These are phyloP conservation scores for Sebastes cheni DNA, from an alignment of 2,797 vertebrate species.

Conservation along the genomic window DNA sequence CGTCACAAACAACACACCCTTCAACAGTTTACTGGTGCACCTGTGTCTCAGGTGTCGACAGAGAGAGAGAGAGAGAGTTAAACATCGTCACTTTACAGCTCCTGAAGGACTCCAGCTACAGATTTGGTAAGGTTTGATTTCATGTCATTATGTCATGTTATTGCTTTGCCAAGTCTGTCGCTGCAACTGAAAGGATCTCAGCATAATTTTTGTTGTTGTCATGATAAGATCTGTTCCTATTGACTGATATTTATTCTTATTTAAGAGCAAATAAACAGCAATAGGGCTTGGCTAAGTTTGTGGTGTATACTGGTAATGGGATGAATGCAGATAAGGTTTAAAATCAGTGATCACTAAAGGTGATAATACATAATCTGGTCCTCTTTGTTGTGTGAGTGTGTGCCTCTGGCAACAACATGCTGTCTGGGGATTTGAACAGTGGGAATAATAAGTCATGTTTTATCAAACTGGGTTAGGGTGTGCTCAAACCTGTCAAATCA, in stretches of 20 bases:
- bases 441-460: constrained; percentile 18
- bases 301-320: neutral
- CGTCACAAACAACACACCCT: constrained; percentile 50
- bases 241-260: neutral
- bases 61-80: neutral
- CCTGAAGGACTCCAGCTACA: neutral
- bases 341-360: neutral
- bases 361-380: neutral
- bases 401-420: constrained; percentile 7
- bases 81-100: neutral
- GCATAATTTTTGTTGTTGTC: neutral
- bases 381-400: neutral
- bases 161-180: neutral
- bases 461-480: neutral
- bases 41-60: constrained; percentile 48
- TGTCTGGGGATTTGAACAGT: constrained; percentile 22
- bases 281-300: rapidly evolving
- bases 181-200: neutral
- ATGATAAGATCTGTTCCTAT: neutral
- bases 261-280: neutral
- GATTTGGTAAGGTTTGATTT: constrained; percentile 65
- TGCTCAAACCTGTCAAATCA: neutral
- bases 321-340: neutral
- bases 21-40: neutral
- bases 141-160: neutral